Evolutionary conservation across 2,888 invertebrate genomes (phyloP).

Genomic region (Baronia brevicornis): DNA sequence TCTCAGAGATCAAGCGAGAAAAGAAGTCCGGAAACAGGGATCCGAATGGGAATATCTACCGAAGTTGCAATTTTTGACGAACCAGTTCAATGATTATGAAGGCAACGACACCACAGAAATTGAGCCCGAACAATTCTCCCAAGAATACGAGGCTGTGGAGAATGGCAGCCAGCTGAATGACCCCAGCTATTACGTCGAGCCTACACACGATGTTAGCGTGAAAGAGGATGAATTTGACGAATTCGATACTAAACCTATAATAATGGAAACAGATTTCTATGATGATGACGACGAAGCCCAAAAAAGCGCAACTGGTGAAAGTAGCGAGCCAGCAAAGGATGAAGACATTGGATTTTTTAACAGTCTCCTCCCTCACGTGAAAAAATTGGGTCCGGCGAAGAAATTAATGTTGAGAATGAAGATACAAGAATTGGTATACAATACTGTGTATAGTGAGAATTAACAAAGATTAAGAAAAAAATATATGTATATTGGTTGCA

Average conservation of each 20-base stretch:
- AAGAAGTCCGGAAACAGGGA: conserved; percentile 57
- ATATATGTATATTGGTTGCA: neutral
- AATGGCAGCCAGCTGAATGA: conserved; percentile 43
- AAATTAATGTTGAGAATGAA: conserved; percentile 68
- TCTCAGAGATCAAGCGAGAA: conserved; percentile 61
- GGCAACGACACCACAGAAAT: conserved; percentile 38
- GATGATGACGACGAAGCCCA: conserved; percentile 61
- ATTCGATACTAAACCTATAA: conserved; percentile 64
- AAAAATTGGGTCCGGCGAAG: conserved; percentile 61
- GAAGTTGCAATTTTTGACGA: conserved; percentile 57
- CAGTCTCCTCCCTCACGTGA: conserved; percentile 62
- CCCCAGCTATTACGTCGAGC: conserved; percentile 44
- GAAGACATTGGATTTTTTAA: conserved; percentile 68
- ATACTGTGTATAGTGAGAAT: conserved; percentile 61
- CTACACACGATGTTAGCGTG: conserved; percentile 29
- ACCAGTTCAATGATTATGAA: conserved; percentile 65
- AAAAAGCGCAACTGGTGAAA: conserved; percentile 28
- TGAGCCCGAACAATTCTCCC: conserved; percentile 27
- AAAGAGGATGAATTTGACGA: conserved; percentile 68
- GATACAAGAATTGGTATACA: conserved; percentile 65
- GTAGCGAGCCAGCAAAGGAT: conserved; percentile 42
- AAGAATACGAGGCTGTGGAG: conserved; percentile 37
- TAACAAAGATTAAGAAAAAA: conserved; percentile 19
- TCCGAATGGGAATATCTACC: conserved; percentile 64
- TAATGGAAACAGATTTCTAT: conserved; percentile 65